Evolutionary conservation across 2,113 vertebrate genomes (phyloP).

Genomic region (Brachypteracias leptosomus): DNA sequence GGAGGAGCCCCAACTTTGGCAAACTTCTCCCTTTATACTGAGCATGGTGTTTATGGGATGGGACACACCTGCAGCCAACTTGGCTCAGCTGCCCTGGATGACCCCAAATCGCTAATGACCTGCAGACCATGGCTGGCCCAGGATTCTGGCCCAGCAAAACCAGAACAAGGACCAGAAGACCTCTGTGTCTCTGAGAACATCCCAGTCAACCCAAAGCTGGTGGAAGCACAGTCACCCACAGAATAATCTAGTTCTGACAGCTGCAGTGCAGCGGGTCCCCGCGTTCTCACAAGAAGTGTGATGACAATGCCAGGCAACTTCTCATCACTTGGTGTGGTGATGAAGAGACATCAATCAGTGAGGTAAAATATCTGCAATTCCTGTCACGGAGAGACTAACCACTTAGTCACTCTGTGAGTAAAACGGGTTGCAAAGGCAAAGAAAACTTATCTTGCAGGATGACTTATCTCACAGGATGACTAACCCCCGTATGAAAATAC

Average conservation of each 20-base stretch:
- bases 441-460: not conserved
- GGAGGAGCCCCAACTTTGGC: not conserved
- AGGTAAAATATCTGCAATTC: not conserved
- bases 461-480: conserved; percentile 5
- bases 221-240: not conserved
- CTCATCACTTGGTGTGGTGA: not conserved
- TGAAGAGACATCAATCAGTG: not conserved
- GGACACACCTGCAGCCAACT: not conserved
- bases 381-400: not conserved
- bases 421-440: not conserved
- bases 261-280: not conserved
- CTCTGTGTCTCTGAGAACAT: not conserved
- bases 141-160: not conserved
- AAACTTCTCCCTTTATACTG: not conserved
- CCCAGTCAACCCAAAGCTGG: not conserved
- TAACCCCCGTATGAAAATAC: not conserved
- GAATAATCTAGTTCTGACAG: not conserved
- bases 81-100: not conserved
- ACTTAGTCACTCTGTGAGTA: not conserved
- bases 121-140: not conserved
- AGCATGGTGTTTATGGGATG: not conserved
- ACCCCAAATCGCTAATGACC: not conserved
- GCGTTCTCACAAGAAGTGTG: not conserved
- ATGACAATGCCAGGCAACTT: not conserved
- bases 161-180: not conserved